A percentile compares a stretch with the other conserved stretches of the same genome.
Conservation (phyloP, 2,888 invertebrate species). For the Crepidodera aurea region DNA sequence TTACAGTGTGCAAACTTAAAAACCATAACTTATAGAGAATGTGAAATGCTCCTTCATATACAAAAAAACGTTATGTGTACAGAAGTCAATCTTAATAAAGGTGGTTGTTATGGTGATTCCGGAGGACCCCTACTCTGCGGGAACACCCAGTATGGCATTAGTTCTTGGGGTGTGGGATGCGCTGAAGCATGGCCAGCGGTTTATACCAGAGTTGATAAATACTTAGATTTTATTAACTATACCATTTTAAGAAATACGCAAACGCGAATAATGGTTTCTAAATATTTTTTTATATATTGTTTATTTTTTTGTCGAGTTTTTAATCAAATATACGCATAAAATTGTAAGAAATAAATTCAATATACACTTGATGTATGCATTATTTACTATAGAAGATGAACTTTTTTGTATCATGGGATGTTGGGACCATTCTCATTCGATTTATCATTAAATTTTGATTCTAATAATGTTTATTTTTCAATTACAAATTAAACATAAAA, state of each 20-base stretch:
- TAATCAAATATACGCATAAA: too few species aligned
- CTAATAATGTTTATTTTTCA: too few species aligned
- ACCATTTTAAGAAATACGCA: background rate
- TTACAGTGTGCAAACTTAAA: background rate
- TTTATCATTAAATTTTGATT: too few species aligned
- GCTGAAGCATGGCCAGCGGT: background rate
- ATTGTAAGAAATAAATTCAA: too few species aligned
- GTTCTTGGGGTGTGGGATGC: constrained; percentile 2
- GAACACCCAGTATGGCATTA: background rate
- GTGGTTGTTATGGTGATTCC: background rate
- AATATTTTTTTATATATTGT: too few species aligned
- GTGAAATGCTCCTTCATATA: background rate
- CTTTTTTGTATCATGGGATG: too few species aligned
- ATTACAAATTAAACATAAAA: too few species aligned
- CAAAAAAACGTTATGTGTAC: background rate
- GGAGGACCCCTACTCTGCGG: background rate
- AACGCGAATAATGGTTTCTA: background rate
- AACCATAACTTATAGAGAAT: background rate
- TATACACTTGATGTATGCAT: too few species aligned
- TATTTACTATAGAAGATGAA: too few species aligned
- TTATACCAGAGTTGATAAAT: constrained; percentile 8
- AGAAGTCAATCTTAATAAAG: background rate
- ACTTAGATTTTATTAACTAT: background rate
- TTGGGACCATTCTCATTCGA: too few species aligned
- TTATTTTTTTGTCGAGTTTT: too few species aligned